Conservation (phyloP, 1,140 invertebrate genomes). For the Sogatella furcifera region DNA sequence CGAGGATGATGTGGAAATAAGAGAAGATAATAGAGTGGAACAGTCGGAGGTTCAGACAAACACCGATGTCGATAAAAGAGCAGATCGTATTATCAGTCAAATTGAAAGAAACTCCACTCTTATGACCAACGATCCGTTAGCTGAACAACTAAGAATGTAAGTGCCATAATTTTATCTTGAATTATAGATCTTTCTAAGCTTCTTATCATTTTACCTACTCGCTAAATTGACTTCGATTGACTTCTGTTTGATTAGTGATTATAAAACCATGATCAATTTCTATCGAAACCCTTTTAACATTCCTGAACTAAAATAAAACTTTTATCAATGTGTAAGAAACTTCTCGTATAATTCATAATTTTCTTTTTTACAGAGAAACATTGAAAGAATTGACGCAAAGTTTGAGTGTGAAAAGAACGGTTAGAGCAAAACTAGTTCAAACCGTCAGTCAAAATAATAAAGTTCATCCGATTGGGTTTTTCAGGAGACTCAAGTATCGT, state of each 20-base stretch:
- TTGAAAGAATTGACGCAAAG: neutral
- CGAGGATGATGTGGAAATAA: too few species aligned
- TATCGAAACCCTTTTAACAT: too few species aligned
- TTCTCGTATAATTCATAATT: too few species aligned
- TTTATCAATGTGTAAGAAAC: too few species aligned
- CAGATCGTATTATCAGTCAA: neutral
- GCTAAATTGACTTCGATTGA: too few species aligned
- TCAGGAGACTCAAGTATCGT: neutral
- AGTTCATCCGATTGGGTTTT: neutral
- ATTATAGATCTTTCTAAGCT: too few species aligned
- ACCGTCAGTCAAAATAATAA: neutral
- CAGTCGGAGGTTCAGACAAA: too few species aligned
- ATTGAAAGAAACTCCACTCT: conserved; percentile 1
- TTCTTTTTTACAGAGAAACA: neutral
- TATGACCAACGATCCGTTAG: neutral
- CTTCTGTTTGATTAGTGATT: too few species aligned
- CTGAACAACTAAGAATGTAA: neutral
- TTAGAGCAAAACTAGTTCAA: neutral
- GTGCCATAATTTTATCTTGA: neutral
- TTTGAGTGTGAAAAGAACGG: neutral
- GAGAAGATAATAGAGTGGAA: too few species aligned
- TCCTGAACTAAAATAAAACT: too few species aligned
- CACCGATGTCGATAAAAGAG: neutral
- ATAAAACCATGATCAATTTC: too few species aligned
- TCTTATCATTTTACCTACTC: too few species aligned